A percentile compares a stretch with the other conserved stretches of the same genome.
Conservation (phyloP, 1,140 invertebrate genomes). For the Anadara kagoshimensis region DNA sequence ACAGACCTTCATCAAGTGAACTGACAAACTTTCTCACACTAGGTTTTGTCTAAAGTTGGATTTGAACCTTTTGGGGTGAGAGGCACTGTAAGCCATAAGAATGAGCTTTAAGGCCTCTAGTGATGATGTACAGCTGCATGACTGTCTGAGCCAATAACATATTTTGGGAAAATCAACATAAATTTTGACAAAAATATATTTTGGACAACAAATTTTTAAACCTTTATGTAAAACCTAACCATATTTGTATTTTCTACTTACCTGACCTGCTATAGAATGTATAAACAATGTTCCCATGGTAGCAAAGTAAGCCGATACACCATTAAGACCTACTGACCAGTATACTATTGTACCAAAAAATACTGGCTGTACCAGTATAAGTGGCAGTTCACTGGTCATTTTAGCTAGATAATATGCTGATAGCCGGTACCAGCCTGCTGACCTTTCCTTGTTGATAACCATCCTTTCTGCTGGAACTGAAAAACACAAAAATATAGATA, state of each 20-base stretch:
- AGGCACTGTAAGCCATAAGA: too few relatives aligned
- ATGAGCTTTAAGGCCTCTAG: too few relatives aligned
- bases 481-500: slow-evolving; percentile 39
- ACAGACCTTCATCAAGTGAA: too few relatives aligned
- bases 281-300: slow-evolving; percentile 84
- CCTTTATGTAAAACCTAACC: not conserved
- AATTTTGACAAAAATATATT: not conserved
- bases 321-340: slow-evolving; percentile 81
- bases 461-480: slow-evolving; percentile 87
- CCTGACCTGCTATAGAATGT: slow-evolving; percentile 86
- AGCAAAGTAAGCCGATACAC: slow-evolving; percentile 79
- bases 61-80: too few relatives aligned
- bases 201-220: not conserved
- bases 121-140: too few relatives aligned
- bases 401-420: slow-evolving; percentile 91
- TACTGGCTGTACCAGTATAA: slow-evolving; percentile 86
- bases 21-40: too few relatives aligned
- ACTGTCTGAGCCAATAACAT: too few relatives aligned
- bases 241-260: slow-evolving; percentile 56
- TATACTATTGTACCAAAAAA: slow-evolving; percentile 81
- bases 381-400: slow-evolving; percentile 88
- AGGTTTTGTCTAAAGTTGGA: too few relatives aligned
- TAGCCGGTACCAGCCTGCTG: slow-evolving; percentile 87
- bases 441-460: slow-evolving; percentile 89
- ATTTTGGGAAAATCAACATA: too few relatives aligned